phyloP scores from a whole-genome alignment of 2,113 vertebrate species.

The Pontoporia blainvillei region DNA sequence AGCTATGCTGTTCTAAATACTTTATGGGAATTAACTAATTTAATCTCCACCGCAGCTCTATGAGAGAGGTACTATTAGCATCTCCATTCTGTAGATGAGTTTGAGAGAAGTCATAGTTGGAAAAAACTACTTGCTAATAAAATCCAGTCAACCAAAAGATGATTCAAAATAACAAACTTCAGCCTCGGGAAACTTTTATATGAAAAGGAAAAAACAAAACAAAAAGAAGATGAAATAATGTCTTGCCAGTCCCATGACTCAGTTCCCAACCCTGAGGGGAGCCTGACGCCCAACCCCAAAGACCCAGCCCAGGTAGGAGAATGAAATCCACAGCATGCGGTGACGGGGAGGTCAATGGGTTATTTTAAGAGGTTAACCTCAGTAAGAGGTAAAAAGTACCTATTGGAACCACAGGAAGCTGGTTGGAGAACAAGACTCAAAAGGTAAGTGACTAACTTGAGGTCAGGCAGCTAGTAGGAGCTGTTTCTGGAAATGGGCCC shows the following conservation, averaged over 20 bases:
- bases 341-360: background rate
- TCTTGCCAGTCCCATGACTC: background rate
- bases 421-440: background rate
- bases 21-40: background rate
- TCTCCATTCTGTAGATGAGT: background rate
- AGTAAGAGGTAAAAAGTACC: background rate
- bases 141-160: background rate
- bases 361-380: background rate
- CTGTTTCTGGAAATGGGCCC: background rate
- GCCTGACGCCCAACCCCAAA: background rate
- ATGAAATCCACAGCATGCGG: background rate
- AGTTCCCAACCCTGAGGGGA: background rate
- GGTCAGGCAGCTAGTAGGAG: background rate
- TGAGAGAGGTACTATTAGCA: background rate
- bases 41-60: background rate
- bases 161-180: constrained; percentile 8
- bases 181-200: background rate
- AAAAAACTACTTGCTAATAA: background rate
- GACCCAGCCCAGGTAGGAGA: background rate
- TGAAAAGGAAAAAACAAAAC: background rate
- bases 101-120: background rate
- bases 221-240: background rate
- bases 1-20: background rate
- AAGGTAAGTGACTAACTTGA: background rate
- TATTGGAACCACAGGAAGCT: background rate